Evolutionary conservation across 2,888 invertebrate species (phyloP).

Genomic region (Hemaris fuciformis): DNA sequence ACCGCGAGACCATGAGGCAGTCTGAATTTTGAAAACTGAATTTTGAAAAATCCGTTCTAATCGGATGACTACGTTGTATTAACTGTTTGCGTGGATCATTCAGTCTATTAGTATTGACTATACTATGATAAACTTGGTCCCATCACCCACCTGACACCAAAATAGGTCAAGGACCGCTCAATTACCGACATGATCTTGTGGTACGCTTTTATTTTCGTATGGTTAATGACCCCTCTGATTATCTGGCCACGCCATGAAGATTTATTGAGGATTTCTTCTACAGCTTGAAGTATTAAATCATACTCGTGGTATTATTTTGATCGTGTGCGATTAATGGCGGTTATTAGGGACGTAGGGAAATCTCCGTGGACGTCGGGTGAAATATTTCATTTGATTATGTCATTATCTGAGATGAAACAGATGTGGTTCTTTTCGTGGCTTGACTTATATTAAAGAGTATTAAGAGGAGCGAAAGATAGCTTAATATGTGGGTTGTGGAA

Average conservation of each 20-base stretch:
- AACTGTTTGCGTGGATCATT: too few species aligned
- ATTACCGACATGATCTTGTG: background rate
- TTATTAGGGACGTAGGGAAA: background rate
- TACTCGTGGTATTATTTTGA: conserved; percentile 11
- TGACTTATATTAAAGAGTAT: too few species aligned
- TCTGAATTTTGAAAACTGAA: too few species aligned
- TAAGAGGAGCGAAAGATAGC: too few species aligned
- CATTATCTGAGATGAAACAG: background rate
- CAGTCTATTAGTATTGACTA: too few species aligned
- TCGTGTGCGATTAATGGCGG: background rate
- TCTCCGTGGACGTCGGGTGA: background rate
- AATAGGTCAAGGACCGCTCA: background rate
- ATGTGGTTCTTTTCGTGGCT: too few species aligned
- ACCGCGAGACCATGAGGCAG: too few species aligned
- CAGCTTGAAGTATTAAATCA: conserved; percentile 23
- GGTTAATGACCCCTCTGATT: background rate
- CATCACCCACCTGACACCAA: background rate
- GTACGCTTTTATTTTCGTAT: background rate
- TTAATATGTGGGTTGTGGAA: too few species aligned
- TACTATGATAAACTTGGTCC: background rate
- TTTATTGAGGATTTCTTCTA: conserved; percentile 26
- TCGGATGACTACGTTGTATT: too few species aligned
- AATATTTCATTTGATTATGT: background rate
- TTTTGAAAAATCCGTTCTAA: too few species aligned
- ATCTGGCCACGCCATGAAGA: conserved; percentile 12